Percentiles rank a stretch among this genome's conserved stretches.
These are phyloP conservation scores for Tachystola acroxantha DNA, from an alignment of 2,888 invertebrate genomes.

Conservation along the genomic window DNA sequence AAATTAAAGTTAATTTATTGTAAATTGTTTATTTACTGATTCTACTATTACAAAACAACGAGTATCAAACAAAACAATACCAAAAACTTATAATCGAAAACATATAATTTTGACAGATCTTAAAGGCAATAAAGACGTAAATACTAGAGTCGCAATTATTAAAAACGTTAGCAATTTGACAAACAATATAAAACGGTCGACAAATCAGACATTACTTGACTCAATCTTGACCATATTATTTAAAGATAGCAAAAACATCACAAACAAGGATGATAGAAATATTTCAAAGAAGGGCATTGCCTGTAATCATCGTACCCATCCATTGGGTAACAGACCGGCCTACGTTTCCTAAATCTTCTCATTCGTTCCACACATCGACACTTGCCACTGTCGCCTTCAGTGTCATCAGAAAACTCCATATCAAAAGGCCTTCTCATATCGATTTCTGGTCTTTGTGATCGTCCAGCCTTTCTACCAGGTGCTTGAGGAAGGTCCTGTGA, in stretches of 20 bases:
- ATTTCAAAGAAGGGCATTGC: background rate
- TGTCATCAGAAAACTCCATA: conserved; percentile 26
- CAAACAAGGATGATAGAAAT: background rate
- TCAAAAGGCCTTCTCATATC: conserved; percentile 18
- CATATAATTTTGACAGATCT: too few relatives aligned
- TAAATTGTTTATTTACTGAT: background rate
- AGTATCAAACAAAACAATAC: background rate
- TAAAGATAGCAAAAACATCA: too few relatives aligned
- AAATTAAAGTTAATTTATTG: too few relatives aligned
- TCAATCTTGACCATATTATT: too few relatives aligned
- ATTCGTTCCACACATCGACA: conserved; percentile 29
- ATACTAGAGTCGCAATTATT: too few relatives aligned
- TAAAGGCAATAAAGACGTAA: too few relatives aligned
- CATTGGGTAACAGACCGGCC: conserved; percentile 7
- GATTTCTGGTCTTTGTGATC: conserved; percentile 14
- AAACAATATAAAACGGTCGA: too few relatives aligned
- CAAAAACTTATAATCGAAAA: background rate
- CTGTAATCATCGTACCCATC: background rate
- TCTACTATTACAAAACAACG: background rate
- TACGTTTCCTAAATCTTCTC: conserved; percentile 15
- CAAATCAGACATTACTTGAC: too few relatives aligned
- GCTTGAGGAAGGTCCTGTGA: background rate
- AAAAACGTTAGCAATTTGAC: too few relatives aligned
- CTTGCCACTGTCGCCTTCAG: conserved; percentile 14
- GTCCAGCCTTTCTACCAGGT: conserved; percentile 5